Conservation (phyloP, 2,888 invertebrate genomes). For the Campoletis raptor region DNA sequence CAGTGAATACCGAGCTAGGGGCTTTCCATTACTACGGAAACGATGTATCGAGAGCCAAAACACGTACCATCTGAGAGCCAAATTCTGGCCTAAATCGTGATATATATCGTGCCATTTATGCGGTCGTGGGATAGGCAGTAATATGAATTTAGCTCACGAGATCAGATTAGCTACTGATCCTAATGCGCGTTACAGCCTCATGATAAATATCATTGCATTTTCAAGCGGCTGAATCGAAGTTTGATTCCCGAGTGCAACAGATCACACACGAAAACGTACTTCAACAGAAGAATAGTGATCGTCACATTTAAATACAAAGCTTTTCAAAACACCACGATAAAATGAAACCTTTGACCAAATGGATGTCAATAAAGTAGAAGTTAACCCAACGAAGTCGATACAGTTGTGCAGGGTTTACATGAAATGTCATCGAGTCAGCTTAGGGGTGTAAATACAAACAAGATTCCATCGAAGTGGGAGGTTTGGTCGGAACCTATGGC, state of each 20-base stretch:
- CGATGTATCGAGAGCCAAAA: conserved; percentile 60
- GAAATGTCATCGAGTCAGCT: conserved; percentile 6
- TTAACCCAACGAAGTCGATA: not conserved
- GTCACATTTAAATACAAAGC: not conserved
- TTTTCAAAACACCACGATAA: not conserved
- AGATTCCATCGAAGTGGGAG: conserved; percentile 40
- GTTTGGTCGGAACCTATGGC: not conserved
- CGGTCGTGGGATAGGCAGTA: conserved; percentile 17
- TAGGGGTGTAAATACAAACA: conserved; percentile 25
- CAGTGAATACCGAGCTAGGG: conserved; percentile 49
- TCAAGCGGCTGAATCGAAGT: not conserved
- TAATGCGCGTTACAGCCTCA: conserved; percentile 67
- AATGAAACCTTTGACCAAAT: not conserved
- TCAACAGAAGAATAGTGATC: not conserved
- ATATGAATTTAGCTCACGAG: conserved; percentile 66
- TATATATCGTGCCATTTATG: conserved; percentile 26
- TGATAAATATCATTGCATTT: conserved; percentile 66
- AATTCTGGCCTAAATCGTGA: conserved; percentile 57
- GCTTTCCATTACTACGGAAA: conserved; percentile 72
- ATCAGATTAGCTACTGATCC: conserved; percentile 67
- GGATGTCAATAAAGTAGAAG: not conserved
- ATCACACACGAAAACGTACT: not conserved
- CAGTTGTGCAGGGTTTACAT: not conserved
- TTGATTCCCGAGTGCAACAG: not conserved
- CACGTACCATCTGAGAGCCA: conserved; percentile 58